phyloP scores from a whole-genome alignment of 2,797 vertebrate species.

The Nasua narica region DNA sequence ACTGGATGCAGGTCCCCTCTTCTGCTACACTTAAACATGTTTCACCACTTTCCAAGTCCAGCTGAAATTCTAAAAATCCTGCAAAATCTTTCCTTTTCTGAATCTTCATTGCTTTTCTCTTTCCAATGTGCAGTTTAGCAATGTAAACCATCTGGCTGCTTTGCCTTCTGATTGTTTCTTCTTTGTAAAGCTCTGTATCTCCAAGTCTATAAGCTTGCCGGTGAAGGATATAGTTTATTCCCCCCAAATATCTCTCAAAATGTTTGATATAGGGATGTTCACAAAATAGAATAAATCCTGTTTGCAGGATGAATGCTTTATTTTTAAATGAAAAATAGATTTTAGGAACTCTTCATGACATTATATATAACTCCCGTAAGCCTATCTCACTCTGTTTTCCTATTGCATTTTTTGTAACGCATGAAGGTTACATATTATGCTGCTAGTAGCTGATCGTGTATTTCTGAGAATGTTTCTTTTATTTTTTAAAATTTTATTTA shows the following conservation, averaged over 20 bases:
- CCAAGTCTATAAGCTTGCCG: background rate
- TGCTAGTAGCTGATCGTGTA: background rate
- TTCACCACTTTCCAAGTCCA: background rate
- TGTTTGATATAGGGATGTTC: background rate
- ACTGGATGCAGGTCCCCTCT: background rate
- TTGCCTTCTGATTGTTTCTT: background rate
- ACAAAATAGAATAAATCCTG: slow-evolving; percentile 8
- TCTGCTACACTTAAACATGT: background rate
- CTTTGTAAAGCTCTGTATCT: background rate
- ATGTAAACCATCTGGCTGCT: background rate
- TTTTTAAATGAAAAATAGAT: slow-evolving; percentile 42
- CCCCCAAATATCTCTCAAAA: slow-evolving; percentile 6
- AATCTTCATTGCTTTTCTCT: background rate
- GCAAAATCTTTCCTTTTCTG: background rate
- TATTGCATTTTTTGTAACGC: background rate
- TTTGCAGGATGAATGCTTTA: slow-evolving; percentile 13
- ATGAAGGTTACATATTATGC: background rate
- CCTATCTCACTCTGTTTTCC: background rate
- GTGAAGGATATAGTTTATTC: background rate
- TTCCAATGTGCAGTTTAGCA: background rate
- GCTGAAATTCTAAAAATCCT: background rate
- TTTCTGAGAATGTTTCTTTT: slow-evolving; percentile 34
- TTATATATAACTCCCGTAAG: background rate
- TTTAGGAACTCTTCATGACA: background rate
- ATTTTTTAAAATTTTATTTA: too few species aligned